A percentile compares a stretch with the other conserved stretches of the same genome.
These are phyloP conservation scores for Eunapius fragilis DNA, from an alignment of 37 sponge, comb jelly and placozoan genomes.

Conservation along the genomic window DNA sequence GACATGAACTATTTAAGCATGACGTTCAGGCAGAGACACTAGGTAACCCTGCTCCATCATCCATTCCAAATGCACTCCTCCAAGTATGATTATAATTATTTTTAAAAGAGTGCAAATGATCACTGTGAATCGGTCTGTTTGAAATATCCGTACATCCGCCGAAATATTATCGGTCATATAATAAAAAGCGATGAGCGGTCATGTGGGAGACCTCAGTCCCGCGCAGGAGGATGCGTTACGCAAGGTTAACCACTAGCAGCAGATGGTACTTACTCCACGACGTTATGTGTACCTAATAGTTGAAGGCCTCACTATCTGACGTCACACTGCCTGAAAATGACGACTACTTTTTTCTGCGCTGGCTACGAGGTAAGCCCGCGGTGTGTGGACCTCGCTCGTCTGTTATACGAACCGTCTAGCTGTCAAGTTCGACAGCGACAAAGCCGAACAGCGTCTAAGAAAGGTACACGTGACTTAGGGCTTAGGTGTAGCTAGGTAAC, in stretches of 20 bases:
- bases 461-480: constrained; percentile 32
- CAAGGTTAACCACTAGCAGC: not conserved
- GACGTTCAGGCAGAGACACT: too few relatives aligned
- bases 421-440: constrained; percentile 52
- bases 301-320: constrained; percentile 46
- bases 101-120: too few relatives aligned
- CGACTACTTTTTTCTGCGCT: constrained; percentile 59
- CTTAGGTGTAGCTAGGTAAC: not conserved
- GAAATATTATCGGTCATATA: not conserved
- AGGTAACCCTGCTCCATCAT: too few relatives aligned
- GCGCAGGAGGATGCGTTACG: constrained; percentile 37
- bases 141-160: too few relatives aligned
- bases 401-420: constrained; percentile 17
- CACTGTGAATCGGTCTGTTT: too few relatives aligned
- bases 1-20: too few relatives aligned
- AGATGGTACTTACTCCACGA: not conserved
- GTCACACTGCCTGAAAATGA: constrained; percentile 47
- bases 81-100: too few relatives aligned
- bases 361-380: constrained; percentile 59
- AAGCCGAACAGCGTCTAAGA: constrained; percentile 70
- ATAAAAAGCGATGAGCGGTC: constrained; percentile 59
- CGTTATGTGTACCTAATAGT: not conserved
- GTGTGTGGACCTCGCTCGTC: not conserved
- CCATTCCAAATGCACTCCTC: too few relatives aligned
- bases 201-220: constrained; percentile 56